Evolutionary conservation across 2,113 vertebrate species (phyloP).

Genomic region (Sakesphorus luctuosus): DNA sequence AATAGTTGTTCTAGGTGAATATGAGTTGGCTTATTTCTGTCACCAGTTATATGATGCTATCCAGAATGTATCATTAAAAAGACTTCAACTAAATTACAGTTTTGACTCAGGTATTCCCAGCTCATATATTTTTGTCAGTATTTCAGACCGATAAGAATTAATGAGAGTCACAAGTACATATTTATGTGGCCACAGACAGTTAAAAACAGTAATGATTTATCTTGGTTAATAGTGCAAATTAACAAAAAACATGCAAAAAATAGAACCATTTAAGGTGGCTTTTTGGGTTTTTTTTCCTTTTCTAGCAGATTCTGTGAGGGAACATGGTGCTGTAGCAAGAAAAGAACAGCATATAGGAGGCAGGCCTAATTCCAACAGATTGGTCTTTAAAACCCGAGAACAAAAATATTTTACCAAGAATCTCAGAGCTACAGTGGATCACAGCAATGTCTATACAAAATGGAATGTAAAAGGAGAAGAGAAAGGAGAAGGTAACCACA

Average conservation of each 20-base stretch:
- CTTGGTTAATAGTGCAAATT: constrained; percentile 55
- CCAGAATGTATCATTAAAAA: constrained; percentile 66
- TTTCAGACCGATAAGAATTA: constrained; percentile 62
- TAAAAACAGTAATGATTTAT: constrained; percentile 59
- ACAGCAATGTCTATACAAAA: background rate
- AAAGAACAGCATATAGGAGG: background rate
- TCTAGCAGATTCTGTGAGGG: background rate
- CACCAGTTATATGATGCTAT: constrained; percentile 62
- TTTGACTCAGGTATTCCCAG: constrained; percentile 62
- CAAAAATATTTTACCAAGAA: background rate
- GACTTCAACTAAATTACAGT: constrained; percentile 57
- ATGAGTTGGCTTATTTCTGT: constrained; percentile 61
- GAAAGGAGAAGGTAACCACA: background rate
- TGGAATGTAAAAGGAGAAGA: background rate
- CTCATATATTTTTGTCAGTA: constrained; percentile 67
- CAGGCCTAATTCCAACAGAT: background rate
- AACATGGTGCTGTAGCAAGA: background rate
- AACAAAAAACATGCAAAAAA: background rate
- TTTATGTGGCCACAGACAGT: constrained; percentile 53
- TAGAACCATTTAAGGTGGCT: background rate
- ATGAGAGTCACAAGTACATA: constrained; percentile 52
- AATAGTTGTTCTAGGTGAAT: constrained; percentile 58
- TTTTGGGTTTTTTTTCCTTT: background rate
- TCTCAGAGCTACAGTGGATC: background rate
- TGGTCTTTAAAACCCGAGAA: background rate